Conservation (phyloP, 2,797 vertebrate genomes). For the Lagodon rhomboides region DNA sequence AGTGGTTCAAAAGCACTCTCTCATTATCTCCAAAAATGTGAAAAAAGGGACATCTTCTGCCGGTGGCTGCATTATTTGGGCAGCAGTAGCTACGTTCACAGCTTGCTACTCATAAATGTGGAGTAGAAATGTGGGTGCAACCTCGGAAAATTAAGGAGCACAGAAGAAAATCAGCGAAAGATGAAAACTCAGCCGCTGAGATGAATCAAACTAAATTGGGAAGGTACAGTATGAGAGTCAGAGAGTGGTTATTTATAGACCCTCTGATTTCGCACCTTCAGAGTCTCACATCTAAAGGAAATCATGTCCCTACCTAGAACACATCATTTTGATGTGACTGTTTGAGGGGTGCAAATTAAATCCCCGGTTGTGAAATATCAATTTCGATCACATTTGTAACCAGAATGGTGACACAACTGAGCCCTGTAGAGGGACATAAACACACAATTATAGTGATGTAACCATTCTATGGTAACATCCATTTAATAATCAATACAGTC, state of each 20-base stretch:
- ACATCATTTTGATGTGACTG: slow-evolving; percentile 9
- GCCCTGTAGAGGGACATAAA: slow-evolving; percentile 21
- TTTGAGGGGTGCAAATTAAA: slow-evolving; percentile 10
- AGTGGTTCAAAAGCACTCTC: slow-evolving; percentile 6
- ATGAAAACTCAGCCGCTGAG: slow-evolving; percentile 40
- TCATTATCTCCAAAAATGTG: slow-evolving; percentile 50
- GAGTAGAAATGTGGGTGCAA: slow-evolving; percentile 27
- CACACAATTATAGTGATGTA: slow-evolving; percentile 43
- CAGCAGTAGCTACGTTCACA: slow-evolving; percentile 37
- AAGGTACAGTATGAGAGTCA: slow-evolving; percentile 15
- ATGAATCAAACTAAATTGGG: slow-evolving; percentile 44
- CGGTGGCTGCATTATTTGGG: slow-evolving; percentile 49
- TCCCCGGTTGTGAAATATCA: slow-evolving; percentile 17
- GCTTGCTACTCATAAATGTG: slow-evolving; percentile 36
- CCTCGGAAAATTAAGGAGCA: slow-evolving; percentile 18
- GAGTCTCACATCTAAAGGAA: slow-evolving; percentile 24
- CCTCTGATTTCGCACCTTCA: slow-evolving; percentile 31
- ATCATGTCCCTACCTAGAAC: slow-evolving; percentile 3
- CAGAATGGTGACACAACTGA: not conserved
- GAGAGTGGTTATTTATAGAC: slow-evolving; percentile 24
- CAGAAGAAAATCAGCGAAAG: slow-evolving; percentile 10
- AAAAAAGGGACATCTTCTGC: slow-evolving; percentile 45
- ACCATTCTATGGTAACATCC: slow-evolving; percentile 34
- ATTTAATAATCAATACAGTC: slow-evolving; percentile 63
- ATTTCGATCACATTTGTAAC: slow-evolving; percentile 30